A percentile compares a stretch with the other conserved stretches of the same genome.
Conservation (phyloP, 2,113 vertebrate genomes). For the Aldabrachelys gigantea region DNA sequence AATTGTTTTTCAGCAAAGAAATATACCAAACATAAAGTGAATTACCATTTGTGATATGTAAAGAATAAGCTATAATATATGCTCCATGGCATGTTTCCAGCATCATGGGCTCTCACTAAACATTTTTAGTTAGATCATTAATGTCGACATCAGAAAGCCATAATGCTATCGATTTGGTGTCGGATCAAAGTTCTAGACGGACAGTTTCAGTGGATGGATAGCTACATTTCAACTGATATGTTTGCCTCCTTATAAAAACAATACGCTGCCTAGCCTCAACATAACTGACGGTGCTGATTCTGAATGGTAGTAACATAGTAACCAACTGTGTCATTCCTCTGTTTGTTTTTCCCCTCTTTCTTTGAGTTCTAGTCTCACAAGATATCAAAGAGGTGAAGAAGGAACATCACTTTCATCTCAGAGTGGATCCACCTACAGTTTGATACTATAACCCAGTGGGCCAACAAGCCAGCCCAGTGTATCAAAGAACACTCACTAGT, state of each 20-base stretch:
- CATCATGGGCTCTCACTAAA: neutral
- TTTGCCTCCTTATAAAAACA: constrained; percentile 55
- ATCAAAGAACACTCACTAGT: neutral
- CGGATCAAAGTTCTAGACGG: constrained; percentile 46
- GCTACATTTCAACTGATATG: constrained; percentile 56
- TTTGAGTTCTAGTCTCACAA: neutral
- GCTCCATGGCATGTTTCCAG: neutral
- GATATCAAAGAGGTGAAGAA: neutral
- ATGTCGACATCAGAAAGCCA: constrained; percentile 39
- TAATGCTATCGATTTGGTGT: constrained; percentile 43
- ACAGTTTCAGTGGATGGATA: constrained; percentile 43
- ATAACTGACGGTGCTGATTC: constrained; percentile 27
- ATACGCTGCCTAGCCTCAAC: constrained; percentile 10
- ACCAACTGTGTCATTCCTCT: constrained; percentile 28
- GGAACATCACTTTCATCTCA: neutral
- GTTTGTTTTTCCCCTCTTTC: constrained; percentile 3
- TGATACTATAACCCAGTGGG: neutral
- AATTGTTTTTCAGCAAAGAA: neutral
- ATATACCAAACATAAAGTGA: neutral
- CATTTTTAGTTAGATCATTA: constrained; percentile 2
- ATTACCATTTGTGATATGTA: neutral
- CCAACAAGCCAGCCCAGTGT: neutral
- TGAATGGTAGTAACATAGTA: neutral
- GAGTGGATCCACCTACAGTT: neutral
- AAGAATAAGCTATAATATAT: neutral